A percentile compares a stretch with the other conserved stretches of the same genome.
phyloP scores from a whole-genome alignment of 2,797 vertebrate species.

The Schizopygopsis pylzovi region DNA sequence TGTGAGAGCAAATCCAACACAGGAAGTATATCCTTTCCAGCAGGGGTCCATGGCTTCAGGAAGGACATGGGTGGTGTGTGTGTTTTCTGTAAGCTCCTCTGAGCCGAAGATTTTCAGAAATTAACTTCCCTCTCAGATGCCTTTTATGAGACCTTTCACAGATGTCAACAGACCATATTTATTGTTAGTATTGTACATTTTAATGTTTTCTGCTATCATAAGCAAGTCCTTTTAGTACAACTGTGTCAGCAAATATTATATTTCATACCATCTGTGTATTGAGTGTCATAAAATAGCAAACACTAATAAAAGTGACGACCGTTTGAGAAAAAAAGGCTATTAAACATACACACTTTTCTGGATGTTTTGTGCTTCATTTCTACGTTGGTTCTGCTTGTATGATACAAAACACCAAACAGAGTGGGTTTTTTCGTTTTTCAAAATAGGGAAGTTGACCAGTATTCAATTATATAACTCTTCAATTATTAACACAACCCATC shows the following conservation, averaged over 20 bases:
- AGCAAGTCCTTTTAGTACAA: background rate
- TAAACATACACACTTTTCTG: background rate
- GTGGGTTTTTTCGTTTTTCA: background rate
- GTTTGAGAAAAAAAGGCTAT: background rate
- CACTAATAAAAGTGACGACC: background rate
- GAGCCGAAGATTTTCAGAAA: slow-evolving; percentile 6
- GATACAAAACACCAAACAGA: background rate
- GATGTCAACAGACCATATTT: slow-evolving; percentile 1
- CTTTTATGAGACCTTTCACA: background rate
- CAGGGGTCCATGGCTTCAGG: slow-evolving; percentile 23
- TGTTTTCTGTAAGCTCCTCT: background rate
- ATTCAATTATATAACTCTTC: background rate
- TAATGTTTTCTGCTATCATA: background rate
- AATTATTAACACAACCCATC: background rate
- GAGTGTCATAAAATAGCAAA: slow-evolving; percentile 1
- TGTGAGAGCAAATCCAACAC: background rate
- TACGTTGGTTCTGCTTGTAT: background rate
- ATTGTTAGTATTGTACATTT: slow-evolving; percentile 26
- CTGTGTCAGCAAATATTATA: background rate
- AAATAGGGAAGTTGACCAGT: background rate
- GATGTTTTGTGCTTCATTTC: background rate
- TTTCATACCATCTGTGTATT: background rate
- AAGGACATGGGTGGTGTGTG: slow-evolving; percentile 37
- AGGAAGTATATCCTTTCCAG: background rate
- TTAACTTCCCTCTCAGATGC: background rate